Percentiles rank a stretch among this genome's conserved stretches.
Conservation (phyloP, 1,140 invertebrate genomes). For the Apis mellifera region Amel_HAv3.1 CM009934.2:9097001-9097500, state of each 20-base stretch:
- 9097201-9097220: not conserved
- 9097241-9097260: not conserved
- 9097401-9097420: not conserved
- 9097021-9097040: conserved; percentile 4
- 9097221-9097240: not conserved
- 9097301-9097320: not conserved
- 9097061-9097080: too few relatives aligned
- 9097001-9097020: conserved; percentile 3
- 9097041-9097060: not conserved
- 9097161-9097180: not conserved
- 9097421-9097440: conserved; percentile 30
- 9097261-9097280: conserved; percentile 1
- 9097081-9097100: too few relatives aligned
- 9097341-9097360: not conserved
- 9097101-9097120: too few relatives aligned
- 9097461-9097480: conserved; percentile 7
- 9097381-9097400: conserved; percentile 16
- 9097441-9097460: not conserved
- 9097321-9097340: not conserved
- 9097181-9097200: too few relatives aligned
- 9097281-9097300: too few relatives aligned
- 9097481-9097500: not conserved
- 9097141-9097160: not conserved
- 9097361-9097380: conserved; percentile 42
- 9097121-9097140: not conserved